Conservation (phyloP, 2,113 vertebrate genomes). For the Syngnathus typhle region DNA sequence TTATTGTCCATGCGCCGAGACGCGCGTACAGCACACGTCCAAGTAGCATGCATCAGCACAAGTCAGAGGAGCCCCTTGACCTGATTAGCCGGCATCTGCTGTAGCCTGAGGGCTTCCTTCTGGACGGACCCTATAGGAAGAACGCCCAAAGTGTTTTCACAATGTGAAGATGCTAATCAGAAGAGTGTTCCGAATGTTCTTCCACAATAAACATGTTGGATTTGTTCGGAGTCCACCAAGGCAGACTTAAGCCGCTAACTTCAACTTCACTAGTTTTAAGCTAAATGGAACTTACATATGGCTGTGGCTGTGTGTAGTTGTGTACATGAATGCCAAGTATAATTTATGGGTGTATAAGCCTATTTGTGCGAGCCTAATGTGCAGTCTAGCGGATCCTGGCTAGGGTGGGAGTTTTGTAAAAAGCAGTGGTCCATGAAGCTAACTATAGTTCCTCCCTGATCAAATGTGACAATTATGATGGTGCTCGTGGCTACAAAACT, state of each 20-base stretch:
- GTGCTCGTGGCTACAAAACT: conserved; percentile 52
- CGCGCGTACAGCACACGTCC: conserved; percentile 9
- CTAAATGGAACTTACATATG: conserved; percentile 3
- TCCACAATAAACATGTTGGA: background rate
- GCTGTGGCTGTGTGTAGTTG: background rate
- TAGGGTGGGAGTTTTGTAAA: conserved; percentile 36
- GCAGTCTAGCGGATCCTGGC: conserved; percentile 26
- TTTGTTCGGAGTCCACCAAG: background rate
- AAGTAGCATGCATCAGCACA: conserved; percentile 35
- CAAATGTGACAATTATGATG: conserved; percentile 72
- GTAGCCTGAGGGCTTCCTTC: conserved; percentile 31
- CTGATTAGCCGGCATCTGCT: conserved; percentile 52
- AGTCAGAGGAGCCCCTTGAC: conserved; percentile 38
- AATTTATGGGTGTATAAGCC: conserved; percentile 10
- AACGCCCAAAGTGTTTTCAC: background rate
- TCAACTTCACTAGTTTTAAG: background rate
- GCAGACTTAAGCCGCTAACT: background rate
- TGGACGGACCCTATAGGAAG: conserved; percentile 11
- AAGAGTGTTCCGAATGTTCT: background rate
- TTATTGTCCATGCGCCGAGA: conserved; percentile 16
- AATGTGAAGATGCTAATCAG: conserved; percentile 9
- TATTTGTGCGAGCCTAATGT: conserved; percentile 31
- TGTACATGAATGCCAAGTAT: conserved; percentile 13
- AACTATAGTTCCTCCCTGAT: conserved; percentile 56
- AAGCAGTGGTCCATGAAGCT: conserved; percentile 55